Evolutionary conservation across 2,888 invertebrate species (phyloP), one percentile per base, ranked within the genome.

Genomic region (Phyllotreta cruciferae): DNA sequence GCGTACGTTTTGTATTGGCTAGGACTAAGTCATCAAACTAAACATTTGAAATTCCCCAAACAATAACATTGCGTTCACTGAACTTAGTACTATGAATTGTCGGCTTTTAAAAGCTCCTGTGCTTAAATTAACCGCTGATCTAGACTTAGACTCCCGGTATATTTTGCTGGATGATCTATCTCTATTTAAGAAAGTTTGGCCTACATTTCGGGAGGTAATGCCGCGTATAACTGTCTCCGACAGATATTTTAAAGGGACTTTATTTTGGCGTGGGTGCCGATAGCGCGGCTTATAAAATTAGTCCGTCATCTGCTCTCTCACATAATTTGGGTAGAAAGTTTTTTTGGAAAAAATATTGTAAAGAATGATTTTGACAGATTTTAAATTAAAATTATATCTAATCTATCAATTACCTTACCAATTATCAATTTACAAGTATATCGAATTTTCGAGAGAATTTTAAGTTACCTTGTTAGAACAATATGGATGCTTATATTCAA

Each of bases 31-130:
- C 52, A 52, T 52, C 36, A 52, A 52, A 52, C 52, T 52, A 60
- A 53, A 53, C 54, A 56, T 61, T 64, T 57, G 56, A 57, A 64
- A 57, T 57, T 45, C 61, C 44, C 61, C 56, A 71, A 73, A 73
- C 73, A 72, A 72, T 73, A 72, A 72, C 72, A 72, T 66, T 67
- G 68, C 71, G 73, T 72, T 66, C 73, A 72, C 38, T 71, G 73
- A 73, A 73, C 73, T 70, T 66, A 55, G 14, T 55, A 57, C 62
- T 45, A 56, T 56, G 60, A 58, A 66, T 64, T 52, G 64, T 49
- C 38, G 54, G 55, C 36, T 44, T 50, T 62, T 56, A 56, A 56
- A 62, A 63, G 62, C 53, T 60, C 11, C 37, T n/a, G 61, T 55
- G 66, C 66, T 68, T 66, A 68, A 66, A 64, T 64, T 68, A 66